Percentiles rank a stretch among this genome's conserved stretches.
Conservation (phyloP, 2,888 invertebrate species). For the Ditula angustiorana region DNA sequence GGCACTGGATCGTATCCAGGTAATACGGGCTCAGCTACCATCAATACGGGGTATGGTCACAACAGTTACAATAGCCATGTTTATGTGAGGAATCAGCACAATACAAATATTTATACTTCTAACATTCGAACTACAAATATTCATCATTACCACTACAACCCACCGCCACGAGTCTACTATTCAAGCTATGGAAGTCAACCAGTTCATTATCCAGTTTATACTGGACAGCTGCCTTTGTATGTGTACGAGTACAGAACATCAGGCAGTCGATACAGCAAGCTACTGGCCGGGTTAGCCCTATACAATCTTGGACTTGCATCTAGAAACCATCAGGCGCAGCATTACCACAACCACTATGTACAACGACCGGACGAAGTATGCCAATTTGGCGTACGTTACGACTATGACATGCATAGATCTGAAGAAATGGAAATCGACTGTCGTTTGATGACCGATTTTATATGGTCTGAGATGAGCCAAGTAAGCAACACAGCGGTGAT, state of each 20-base stretch:
- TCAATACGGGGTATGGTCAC: neutral
- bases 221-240: conserved; percentile 6
- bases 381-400: conserved; percentile 14
- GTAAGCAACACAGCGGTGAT: neutral
- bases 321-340: neutral
- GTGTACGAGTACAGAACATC: conserved; percentile 24
- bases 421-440: conserved; percentile 30
- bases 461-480: conserved; percentile 3
- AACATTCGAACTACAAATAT: conserved; percentile 2
- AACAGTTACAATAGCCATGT: neutral
- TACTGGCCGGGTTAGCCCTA: conserved; percentile 24
- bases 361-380: conserved; percentile 16
- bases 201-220: conserved; percentile 12
- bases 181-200: neutral
- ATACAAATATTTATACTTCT: neutral
- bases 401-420: neutral
- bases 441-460: conserved; percentile 28
- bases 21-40: neutral
- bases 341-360: conserved; percentile 2
- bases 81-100: conserved; percentile 17
- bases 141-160: conserved; percentile 18
- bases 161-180: conserved; percentile 5
- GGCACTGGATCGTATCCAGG: too few species aligned
- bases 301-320: conserved; percentile 26
- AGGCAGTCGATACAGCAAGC: conserved; percentile 12